Evolutionary conservation across 2,888 invertebrate species (phyloP).

Genomic region (Aphidoletes aphidimyza): DNA sequence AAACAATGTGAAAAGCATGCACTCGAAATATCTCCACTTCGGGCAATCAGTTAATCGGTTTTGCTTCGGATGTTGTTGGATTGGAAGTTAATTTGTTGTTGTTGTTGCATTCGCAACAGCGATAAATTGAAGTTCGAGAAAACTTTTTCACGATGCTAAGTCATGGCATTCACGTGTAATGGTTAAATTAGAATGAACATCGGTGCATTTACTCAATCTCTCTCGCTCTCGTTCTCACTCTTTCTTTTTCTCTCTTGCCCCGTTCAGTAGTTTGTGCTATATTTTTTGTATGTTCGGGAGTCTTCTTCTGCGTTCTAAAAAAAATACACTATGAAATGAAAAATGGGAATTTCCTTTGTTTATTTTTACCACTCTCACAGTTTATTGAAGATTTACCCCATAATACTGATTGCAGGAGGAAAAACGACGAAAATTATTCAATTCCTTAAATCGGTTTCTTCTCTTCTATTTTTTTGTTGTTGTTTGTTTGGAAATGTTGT

Average conservation of each 20-base stretch:
- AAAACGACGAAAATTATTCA: neutral
- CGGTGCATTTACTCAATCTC: neutral
- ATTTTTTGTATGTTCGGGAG: too few species aligned
- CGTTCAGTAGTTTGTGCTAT: too few species aligned
- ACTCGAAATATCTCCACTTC: slow-evolving; percentile 27
- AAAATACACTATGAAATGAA: neutral
- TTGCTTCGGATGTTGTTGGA: slow-evolving; percentile 18
- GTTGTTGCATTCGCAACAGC: slow-evolving; percentile 27
- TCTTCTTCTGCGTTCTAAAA: too few species aligned
- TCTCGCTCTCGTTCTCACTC: neutral
- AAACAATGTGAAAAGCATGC: slow-evolving; percentile 34
- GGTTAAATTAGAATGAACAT: neutral
- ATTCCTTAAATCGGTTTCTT: too few species aligned
- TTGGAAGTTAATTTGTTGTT: slow-evolving; percentile 22
- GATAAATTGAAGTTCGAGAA: slow-evolving; percentile 25
- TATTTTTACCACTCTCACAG: neutral
- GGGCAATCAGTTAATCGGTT: slow-evolving; percentile 49
- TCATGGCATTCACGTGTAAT: neutral
- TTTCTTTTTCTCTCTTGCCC: neutral
- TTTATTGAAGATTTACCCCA: neutral
- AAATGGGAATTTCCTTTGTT: neutral
- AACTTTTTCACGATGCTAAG: slow-evolving; percentile 16
- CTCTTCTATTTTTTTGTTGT: too few species aligned
- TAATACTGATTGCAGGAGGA: neutral
- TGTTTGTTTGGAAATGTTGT: too few species aligned